These are phyloP conservation scores for Himantopus leucocephalus DNA, from an alignment of 2,113 vertebrate species.

Conservation along the genomic window DNA sequence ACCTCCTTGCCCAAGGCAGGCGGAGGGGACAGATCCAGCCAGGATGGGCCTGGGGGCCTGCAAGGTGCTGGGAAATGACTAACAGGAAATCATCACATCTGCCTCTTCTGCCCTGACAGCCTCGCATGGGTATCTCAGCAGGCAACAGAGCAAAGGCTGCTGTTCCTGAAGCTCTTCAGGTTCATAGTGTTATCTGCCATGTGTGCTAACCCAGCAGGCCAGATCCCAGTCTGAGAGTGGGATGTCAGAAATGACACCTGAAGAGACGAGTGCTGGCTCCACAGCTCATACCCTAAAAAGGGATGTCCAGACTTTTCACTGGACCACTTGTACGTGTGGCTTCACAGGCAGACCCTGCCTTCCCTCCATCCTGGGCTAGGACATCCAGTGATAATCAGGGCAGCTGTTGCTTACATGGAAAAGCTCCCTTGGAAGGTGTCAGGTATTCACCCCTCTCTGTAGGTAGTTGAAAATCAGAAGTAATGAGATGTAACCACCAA, in stretches of 20 bases:
- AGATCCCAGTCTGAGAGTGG: not conserved
- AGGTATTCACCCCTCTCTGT: not conserved
- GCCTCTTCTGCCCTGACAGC: not conserved
- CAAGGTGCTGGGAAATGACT: not conserved
- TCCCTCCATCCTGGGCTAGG: not conserved
- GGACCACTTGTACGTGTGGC: not conserved
- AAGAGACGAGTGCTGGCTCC: not conserved
- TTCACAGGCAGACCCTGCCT: not conserved
- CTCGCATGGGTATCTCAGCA: not conserved
- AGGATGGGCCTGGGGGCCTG: not conserved
- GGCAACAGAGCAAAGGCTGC: not conserved
- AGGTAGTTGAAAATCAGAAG: not conserved
- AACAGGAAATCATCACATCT: not conserved
- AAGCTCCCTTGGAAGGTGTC: not conserved
- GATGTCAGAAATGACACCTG: not conserved
- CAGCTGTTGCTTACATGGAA: not conserved
- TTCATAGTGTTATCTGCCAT: not conserved
- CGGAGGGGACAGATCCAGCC: not conserved
- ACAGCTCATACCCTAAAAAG: not conserved
- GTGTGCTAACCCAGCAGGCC: not conserved
- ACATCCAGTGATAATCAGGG: not conserved
- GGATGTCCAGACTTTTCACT: not conserved
- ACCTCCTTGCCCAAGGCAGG: not conserved
- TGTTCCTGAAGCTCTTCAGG: not conserved
- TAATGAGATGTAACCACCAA: not conserved